These are phyloP conservation scores for Dione juno DNA, from an alignment of 2,888 invertebrate genomes.

Conservation along the genomic window DNA sequence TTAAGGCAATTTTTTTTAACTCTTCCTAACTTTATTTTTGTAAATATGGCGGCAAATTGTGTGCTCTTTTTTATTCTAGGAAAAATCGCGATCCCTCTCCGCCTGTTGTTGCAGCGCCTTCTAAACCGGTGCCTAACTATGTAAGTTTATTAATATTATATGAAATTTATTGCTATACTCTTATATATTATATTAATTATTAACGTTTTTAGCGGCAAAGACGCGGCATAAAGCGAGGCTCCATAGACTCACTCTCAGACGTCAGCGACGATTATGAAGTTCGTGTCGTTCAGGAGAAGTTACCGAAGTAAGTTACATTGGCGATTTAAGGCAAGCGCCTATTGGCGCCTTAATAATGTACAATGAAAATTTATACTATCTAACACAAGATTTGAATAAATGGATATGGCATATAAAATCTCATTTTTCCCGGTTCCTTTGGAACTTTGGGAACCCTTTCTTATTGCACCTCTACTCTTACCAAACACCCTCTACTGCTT, in stretches of 20 bases:
- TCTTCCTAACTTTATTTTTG: not conserved
- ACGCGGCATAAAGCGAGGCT: slow-evolving; percentile 47
- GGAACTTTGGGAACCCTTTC: too few species aligned
- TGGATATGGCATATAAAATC: too few species aligned
- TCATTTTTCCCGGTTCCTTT: too few species aligned
- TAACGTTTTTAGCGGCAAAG: not conserved
- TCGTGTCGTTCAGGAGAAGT: slow-evolving; percentile 33
- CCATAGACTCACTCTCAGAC: slow-evolving; percentile 67
- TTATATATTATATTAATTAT: too few species aligned
- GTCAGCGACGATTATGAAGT: slow-evolving; percentile 65
- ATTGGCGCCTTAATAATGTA: too few species aligned
- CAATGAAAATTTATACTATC: too few species aligned
- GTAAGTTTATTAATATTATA: slow-evolving; percentile 11
- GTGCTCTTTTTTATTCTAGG: slow-evolving; percentile 37
- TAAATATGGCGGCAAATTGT: not conserved
- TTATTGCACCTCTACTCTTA: too few species aligned
- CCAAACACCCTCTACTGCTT: too few species aligned
- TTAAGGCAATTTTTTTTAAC: not conserved
- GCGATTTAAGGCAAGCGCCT: too few species aligned
- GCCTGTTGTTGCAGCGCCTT: slow-evolving; percentile 79
- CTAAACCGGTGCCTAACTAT: slow-evolving; percentile 55
- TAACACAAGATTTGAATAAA: too few species aligned
- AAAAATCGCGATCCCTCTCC: slow-evolving; percentile 80
- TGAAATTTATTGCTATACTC: too few species aligned
- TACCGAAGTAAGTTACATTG: not conserved